Percentiles rank a stretch among this genome's conserved stretches.
Evolutionary conservation across 2,797 vertebrate genomes (phyloP).

Genomic region (Smutsia temminckii): DNA sequence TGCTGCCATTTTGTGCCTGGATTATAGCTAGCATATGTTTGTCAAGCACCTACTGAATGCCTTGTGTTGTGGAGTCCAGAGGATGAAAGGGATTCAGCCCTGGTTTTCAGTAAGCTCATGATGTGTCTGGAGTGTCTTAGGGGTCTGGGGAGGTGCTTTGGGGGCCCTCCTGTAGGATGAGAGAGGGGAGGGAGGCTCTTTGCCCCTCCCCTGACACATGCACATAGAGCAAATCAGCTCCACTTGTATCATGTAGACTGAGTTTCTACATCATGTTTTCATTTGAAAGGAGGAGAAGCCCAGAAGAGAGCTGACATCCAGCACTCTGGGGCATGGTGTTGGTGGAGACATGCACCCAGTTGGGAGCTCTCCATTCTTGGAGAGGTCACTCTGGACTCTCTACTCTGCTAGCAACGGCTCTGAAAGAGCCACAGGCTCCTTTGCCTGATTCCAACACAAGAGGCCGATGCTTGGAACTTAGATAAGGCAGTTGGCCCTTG

Average conservation of each 20-base stretch:
- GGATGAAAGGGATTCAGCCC: not conserved
- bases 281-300: not conserved
- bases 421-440: not conserved
- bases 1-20: not conserved
- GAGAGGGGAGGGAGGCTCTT: not conserved
- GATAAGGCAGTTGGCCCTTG: not conserved
- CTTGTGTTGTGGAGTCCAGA: not conserved
- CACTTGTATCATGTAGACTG: not conserved
- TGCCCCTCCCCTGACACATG: too few relatives aligned
- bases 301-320: not conserved
- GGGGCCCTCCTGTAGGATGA: not conserved
- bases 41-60: not conserved
- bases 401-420: not conserved
- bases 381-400: not conserved
- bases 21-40: not conserved
- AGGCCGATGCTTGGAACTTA: not conserved
- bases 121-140: too few relatives aligned
- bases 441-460: not conserved
- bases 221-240: not conserved
- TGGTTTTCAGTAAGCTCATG: not conserved
- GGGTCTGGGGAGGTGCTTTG: not conserved
- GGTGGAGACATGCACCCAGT: too few relatives aligned
- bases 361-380: not conserved
- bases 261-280: not conserved
- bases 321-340: fast-evolving